Base-by-base conservation (phyloP, 1,140 invertebrate genomes). In the Trachymyrmex septentrionalis region DNA sequence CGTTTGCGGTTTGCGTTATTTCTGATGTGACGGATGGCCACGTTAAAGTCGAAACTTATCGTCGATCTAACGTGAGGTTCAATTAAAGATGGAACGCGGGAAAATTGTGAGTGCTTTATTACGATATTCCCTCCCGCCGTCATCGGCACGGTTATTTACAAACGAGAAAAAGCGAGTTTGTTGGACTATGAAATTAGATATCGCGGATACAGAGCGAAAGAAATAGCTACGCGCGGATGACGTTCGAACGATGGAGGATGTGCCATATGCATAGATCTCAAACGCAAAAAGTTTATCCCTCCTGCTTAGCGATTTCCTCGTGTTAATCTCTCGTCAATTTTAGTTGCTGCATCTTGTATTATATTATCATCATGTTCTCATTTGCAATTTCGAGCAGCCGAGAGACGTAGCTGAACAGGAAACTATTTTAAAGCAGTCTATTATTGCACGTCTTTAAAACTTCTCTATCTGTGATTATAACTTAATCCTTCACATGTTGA, bases 1-100 rank as follows among this genome's bases (percentile, higher is more conserved):
- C 21, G 27, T 80, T 86, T 57, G 73, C 57, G 82, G 27, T 82
- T 53, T 30, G 44, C 30, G 55, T 88, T 88, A 71, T 38, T 87
- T 24, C 50, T 2, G 48, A 77, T 57, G 55, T 78, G 75, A 86
- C 57, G 53, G 53, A 48, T 64, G 34, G 34, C 14, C 27, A 48
- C 64, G 64, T 80, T 57, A 59, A 86, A 55, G 53, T 61, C 53
- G 85, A 77, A 77, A 67, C 73, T 75, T 73, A 73, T 82, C 67
- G 55, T 63, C 69, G 69, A 21, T 69, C 53, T 53, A 24, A 77
- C 30, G 55, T 21, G 34, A 55, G 55, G 7, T 61, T 27, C 69
- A 61, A 73, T 84, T 73, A 73, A 34, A n/a, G 50, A 50, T 53
- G 55, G 27, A 73, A 64, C 30, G 63, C 55, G 53, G 27, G 21